Conservation (phyloP, 2,797 vertebrate genomes). For the Pseudopleuronectes americanus region DNA sequence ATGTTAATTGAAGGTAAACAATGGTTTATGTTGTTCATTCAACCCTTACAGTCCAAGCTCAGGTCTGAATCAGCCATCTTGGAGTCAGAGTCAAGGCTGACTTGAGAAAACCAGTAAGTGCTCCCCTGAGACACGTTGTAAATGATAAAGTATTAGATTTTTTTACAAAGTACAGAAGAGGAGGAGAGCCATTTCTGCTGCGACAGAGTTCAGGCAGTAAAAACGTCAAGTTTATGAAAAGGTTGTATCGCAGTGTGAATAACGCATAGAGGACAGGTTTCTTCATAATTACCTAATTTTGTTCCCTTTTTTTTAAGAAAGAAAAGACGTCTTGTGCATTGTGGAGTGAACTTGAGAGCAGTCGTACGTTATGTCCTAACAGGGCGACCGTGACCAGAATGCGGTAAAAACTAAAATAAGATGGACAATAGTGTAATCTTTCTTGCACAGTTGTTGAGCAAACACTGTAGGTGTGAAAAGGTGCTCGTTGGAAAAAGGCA, state of each 20-base stretch:
- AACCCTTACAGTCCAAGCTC: slow-evolving; percentile 6
- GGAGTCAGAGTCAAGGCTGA: slow-evolving; percentile 40
- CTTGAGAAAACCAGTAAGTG: slow-evolving; percentile 16
- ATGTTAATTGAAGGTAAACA: slow-evolving; percentile 51
- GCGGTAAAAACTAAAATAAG: slow-evolving; percentile 17
- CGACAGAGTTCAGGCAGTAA: slow-evolving; percentile 13
- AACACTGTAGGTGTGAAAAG: slow-evolving; percentile 39
- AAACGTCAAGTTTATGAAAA: slow-evolving; percentile 19
- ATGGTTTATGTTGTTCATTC: slow-evolving; percentile 15
- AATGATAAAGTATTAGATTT: slow-evolving; percentile 14
- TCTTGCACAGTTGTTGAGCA: slow-evolving; percentile 58
- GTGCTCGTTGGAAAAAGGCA: slow-evolving; percentile 62
- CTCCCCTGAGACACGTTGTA: slow-evolving; percentile 53
- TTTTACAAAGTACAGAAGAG: slow-evolving; percentile 5
- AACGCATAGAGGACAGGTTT: neutral
- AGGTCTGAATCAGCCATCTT: slow-evolving; percentile 16
- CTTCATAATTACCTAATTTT: too few relatives aligned
- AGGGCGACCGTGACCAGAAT: slow-evolving; percentile 30
- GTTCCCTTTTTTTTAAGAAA: neutral
- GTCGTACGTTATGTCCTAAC: slow-evolving; percentile 19
- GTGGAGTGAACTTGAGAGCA: slow-evolving; percentile 27
- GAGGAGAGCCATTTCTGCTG: slow-evolving; percentile 20
- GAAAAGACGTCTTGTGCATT: slow-evolving; percentile 8
- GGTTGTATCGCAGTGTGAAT: slow-evolving; percentile 6
- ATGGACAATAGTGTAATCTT: slow-evolving; percentile 35